Evolutionary conservation across 2,888 invertebrate species (phyloP).

Genomic region (Hedya salicella): DNA sequence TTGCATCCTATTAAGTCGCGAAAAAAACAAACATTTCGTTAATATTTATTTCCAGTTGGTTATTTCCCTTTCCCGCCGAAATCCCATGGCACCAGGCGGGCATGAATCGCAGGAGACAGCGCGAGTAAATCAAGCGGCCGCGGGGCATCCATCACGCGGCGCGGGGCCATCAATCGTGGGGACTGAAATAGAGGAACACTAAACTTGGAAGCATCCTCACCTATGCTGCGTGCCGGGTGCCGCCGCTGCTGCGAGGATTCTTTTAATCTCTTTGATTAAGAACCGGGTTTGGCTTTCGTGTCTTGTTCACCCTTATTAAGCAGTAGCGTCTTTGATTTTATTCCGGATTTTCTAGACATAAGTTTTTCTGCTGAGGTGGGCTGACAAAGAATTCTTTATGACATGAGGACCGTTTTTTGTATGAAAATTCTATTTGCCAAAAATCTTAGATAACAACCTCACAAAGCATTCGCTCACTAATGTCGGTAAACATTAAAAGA

Average conservation of each 20-base stretch:
- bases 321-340: not conserved
- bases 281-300: not conserved
- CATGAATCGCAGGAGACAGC: constrained; percentile 70
- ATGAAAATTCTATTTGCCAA: no score
- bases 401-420: no score
- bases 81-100: constrained; percentile 63
- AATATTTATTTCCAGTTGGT: constrained; percentile 16
- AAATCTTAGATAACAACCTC: no score
- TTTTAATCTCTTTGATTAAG: constrained; percentile 2
- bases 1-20: constrained; percentile 9
- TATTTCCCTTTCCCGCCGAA: constrained; percentile 42
- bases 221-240: constrained; percentile 47
- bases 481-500: no score
- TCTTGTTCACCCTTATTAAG: not conserved
- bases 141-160: constrained; percentile 76
- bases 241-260: not conserved
- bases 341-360: not conserved
- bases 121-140: constrained; percentile 74
- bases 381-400: no score
- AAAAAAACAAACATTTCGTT: constrained; percentile 21
- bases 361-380: no score
- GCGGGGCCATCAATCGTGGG: constrained; percentile 74
- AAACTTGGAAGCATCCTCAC: constrained; percentile 61
- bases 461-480: no score
- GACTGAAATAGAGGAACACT: constrained; percentile 73